phyloP scores from a whole-genome alignment of 23 tunicate species.

The Corella eumyota region DNA sequence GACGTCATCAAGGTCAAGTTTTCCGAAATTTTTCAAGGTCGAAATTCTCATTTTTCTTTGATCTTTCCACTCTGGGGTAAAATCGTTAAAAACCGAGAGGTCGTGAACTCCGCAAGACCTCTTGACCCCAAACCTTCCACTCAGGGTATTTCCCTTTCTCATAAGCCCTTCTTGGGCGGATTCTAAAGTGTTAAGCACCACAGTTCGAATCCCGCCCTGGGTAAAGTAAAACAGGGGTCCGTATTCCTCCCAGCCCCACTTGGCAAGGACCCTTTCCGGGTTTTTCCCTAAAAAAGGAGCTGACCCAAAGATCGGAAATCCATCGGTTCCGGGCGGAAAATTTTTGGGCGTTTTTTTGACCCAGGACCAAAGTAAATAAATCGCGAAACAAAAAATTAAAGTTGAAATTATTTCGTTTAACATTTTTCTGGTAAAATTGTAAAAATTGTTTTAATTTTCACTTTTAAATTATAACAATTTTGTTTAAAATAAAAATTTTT shows the following conservation, averaged over 20 bases:
- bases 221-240: conserved; percentile 24
- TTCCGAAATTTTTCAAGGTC: conserved; percentile 4
- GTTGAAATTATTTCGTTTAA: background rate
- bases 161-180: conserved; percentile 19
- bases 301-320: conserved; percentile 13
- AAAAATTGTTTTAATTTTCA: background rate
- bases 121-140: conserved; percentile 1
- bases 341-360: background rate
- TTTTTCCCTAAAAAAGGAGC: background rate
- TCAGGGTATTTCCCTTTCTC: conserved; percentile 6
- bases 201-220: conserved; percentile 3
- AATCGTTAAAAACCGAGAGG: conserved; percentile 9
- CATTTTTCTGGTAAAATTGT: background rate
- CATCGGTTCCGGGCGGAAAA: conserved; percentile 24
- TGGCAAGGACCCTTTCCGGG: conserved; percentile 13
- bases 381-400: background rate
- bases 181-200: conserved; percentile 30
- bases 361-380: background rate
- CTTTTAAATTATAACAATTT: too few species aligned
- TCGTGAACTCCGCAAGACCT: too few species aligned
- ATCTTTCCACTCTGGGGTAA: conserved; percentile 12
- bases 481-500: too few species aligned
- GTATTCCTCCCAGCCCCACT: conserved; percentile 26
- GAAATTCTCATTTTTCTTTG: conserved; percentile 5
- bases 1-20: conserved; percentile 1